phyloP scores from a whole-genome alignment of 2,888 invertebrate genomes.

The Drosophila bunnanda region DNA sequence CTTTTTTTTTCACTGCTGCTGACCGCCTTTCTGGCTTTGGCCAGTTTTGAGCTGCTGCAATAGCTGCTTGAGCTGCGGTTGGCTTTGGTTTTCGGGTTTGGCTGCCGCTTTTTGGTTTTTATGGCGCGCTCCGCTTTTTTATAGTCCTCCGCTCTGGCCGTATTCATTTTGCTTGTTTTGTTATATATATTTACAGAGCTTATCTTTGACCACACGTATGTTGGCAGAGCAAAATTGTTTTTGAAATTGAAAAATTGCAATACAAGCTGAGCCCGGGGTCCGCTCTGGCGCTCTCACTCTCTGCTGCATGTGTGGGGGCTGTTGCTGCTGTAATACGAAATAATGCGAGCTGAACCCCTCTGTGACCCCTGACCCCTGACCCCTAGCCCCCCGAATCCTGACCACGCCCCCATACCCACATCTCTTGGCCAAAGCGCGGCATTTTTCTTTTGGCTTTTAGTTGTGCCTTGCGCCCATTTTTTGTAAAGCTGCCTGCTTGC shows the following conservation, averaged over 20 bases:
- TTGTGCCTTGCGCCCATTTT: constrained; percentile 59
- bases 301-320: constrained; percentile 30
- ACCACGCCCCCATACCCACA: not conserved
- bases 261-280: constrained; percentile 74
- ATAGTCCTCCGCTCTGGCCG: constrained; percentile 19
- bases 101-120: constrained; percentile 65
- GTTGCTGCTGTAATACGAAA: constrained; percentile 74
- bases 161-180: constrained; percentile 32
- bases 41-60: constrained; percentile 70
- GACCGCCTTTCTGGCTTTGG: constrained; percentile 75
- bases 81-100: constrained; percentile 73
- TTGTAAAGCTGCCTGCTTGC: constrained; percentile 55
- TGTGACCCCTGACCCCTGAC: constrained; percentile 17
- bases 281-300: constrained; percentile 28
- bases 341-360: constrained; percentile 56
- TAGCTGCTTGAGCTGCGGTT: constrained; percentile 79
- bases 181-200: constrained; percentile 78
- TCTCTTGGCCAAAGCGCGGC: constrained; percentile 45
- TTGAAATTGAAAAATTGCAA: constrained; percentile 82
- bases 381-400: not conserved
- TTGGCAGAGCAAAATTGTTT: constrained; percentile 81
- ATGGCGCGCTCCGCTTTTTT: constrained; percentile 48
- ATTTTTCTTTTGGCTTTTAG: constrained; percentile 69
- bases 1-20: constrained; percentile 29
- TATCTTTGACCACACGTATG: constrained; percentile 82